Conservation (phyloP, 1,140 invertebrate species). For the Zaprionus davidi region DNA sequence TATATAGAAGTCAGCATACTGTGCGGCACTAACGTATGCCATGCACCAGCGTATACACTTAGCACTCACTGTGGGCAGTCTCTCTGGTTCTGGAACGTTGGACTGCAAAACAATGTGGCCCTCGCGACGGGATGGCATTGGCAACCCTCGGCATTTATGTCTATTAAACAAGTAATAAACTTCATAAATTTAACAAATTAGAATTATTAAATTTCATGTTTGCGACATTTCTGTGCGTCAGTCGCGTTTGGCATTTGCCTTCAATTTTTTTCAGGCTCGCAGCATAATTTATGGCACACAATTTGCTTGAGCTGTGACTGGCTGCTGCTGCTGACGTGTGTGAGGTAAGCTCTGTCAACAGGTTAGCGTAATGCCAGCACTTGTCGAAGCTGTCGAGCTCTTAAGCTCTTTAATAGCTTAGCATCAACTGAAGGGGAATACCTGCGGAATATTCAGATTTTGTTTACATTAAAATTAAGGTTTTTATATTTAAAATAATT, state of each 20-base stretch:
- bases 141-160: constrained; percentile 50
- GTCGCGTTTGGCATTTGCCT: constrained; percentile 30
- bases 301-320: constrained; percentile 26
- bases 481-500: neutral
- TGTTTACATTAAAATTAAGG: neutral
- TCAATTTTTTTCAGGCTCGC: constrained; percentile 28
- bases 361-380: constrained; percentile 11
- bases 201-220: constrained; percentile 77
- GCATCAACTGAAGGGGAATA: no score
- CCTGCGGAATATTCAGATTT: neutral
- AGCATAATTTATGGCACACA: constrained; percentile 31
- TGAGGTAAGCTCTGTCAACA: constrained; percentile 35
- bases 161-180: constrained; percentile 72
- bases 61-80: neutral
- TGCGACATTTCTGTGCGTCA: constrained; percentile 46
- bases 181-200: constrained; percentile 74
- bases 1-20: neutral
- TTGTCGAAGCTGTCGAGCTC: neutral
- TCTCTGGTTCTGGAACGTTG: constrained; percentile 22
- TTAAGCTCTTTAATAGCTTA: neutral
- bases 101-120: constrained; percentile 48
- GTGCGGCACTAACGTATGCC: neutral
- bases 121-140: constrained; percentile 25
- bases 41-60: neutral
- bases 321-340: neutral